Conservation (phyloP, 2,113 vertebrate genomes). For the Charina bottae region DNA sequence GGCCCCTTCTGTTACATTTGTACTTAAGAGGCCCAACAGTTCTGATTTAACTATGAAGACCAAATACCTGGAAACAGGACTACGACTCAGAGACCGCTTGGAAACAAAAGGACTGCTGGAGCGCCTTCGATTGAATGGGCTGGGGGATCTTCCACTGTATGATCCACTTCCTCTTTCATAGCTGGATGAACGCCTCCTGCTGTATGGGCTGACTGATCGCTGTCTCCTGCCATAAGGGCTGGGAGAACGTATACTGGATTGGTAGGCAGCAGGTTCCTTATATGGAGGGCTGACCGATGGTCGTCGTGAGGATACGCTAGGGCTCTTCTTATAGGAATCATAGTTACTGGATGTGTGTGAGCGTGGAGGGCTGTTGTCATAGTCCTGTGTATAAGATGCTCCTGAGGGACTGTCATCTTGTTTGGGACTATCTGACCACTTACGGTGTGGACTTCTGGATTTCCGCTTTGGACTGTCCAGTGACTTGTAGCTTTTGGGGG, state of each 20-base stretch:
- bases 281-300: constrained; percentile 87
- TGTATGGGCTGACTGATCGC: constrained; percentile 87
- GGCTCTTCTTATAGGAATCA: constrained; percentile 78
- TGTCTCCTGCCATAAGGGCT: constrained; percentile 85
- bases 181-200: constrained; percentile 90
- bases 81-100: constrained; percentile 92
- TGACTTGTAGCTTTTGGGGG: constrained; percentile 89
- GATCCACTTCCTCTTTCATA: constrained; percentile 91
- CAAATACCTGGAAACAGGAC: constrained; percentile 90
- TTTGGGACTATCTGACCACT: constrained; percentile 81
- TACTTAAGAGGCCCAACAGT: not conserved
- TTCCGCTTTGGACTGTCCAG: constrained; percentile 78
- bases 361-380: constrained; percentile 82
- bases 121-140: constrained; percentile 82
- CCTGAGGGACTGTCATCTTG: constrained; percentile 86
- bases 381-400: constrained; percentile 81
- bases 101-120: constrained; percentile 89
- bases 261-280: constrained; percentile 83
- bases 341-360: constrained; percentile 81
- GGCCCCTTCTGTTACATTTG: not conserved
- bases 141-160: constrained; percentile 81
- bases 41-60: not conserved
- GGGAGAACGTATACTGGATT: constrained; percentile 76
- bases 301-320: constrained; percentile 72
- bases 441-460: constrained; percentile 85